Conservation (phyloP, 1,140 invertebrate species). For the Globodera rostochiensis region DNA sequence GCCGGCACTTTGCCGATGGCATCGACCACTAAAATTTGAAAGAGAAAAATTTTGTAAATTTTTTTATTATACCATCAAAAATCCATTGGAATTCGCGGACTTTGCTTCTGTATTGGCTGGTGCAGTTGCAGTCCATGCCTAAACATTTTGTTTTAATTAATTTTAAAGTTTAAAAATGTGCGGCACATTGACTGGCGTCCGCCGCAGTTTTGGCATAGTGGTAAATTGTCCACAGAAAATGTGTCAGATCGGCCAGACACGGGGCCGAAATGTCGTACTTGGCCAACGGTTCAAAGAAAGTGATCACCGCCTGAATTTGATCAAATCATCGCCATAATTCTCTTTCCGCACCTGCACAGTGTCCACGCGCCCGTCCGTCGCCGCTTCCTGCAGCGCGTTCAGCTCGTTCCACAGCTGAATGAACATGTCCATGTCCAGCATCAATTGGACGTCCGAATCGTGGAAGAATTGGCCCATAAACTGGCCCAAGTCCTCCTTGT, state of each 20-base stretch:
- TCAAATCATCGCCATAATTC: background rate
- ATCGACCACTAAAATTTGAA: conserved; percentile 57
- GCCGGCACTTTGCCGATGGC: conserved; percentile 63
- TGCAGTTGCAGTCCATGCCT: conserved; percentile 55
- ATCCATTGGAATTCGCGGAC: conserved; percentile 62
- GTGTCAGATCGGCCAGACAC: conserved; percentile 57
- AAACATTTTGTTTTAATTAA: background rate
- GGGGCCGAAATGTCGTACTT: conserved; percentile 61
- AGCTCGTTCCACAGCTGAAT: conserved; percentile 49
- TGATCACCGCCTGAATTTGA: conserved; percentile 42
- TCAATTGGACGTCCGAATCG: conserved; percentile 59
- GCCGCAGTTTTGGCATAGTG: conserved; percentile 61
- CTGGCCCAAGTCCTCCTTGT: conserved; percentile 36
- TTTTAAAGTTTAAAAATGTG: background rate
- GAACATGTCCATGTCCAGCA: conserved; percentile 63
- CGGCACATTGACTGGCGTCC: conserved; percentile 47
- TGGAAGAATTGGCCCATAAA: conserved; percentile 55
- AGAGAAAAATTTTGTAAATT: background rate
- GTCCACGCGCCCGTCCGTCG: conserved; percentile 48
- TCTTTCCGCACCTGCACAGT: conserved; percentile 29
- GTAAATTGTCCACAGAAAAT: conserved; percentile 62
- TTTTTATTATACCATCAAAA: conserved; percentile 53
- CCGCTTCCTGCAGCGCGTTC: conserved; percentile 27
- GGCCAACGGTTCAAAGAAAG: conserved; percentile 57
- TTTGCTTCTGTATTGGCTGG: conserved; percentile 44